A percentile compares a stretch with the other conserved stretches of the same genome.
Evolutionary conservation across 2,113 vertebrate genomes (phyloP).

Genomic region (Dromas ardeola): DNA sequence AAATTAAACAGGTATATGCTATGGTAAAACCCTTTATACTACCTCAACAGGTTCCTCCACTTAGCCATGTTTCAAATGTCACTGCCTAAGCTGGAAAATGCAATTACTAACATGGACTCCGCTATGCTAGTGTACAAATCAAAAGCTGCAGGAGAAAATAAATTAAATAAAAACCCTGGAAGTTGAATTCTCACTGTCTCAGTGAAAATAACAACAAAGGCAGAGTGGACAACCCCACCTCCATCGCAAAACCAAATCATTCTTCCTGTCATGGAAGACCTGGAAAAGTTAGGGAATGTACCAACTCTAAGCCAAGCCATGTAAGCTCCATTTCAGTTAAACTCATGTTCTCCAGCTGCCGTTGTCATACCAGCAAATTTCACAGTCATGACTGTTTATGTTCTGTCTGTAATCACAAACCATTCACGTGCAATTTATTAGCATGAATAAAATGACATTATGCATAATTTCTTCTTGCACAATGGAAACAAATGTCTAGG

Average conservation of each 20-base stretch:
- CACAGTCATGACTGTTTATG: not conserved
- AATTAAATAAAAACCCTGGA: not conserved
- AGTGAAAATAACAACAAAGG: not conserved
- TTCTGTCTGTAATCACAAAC: slow-evolving; percentile 5
- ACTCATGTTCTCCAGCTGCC: not conserved
- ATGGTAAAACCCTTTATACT: not conserved
- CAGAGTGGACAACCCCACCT: not conserved
- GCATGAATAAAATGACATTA: slow-evolving; percentile 1
- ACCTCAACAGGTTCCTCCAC: not conserved
- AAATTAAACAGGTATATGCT: not conserved
- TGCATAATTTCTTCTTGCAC: slow-evolving; percentile 3
- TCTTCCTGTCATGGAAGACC: not conserved
- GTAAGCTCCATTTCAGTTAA: not conserved
- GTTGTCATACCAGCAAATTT: not conserved
- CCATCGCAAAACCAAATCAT: not conserved
- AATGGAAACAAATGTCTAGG: slow-evolving; percentile 23
- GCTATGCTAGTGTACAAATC: not conserved
- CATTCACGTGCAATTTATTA: not conserved
- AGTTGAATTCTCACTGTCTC: not conserved
- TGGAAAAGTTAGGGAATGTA: not conserved
- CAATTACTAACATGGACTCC: not conserved
- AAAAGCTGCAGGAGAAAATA: not conserved
- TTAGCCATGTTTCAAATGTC: not conserved
- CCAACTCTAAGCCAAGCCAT: not conserved
- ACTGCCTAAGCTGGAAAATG: not conserved